Conservation (phyloP, 35 echinoderm and acorn worm genomes). For the Acanthaster planci region DNA sequence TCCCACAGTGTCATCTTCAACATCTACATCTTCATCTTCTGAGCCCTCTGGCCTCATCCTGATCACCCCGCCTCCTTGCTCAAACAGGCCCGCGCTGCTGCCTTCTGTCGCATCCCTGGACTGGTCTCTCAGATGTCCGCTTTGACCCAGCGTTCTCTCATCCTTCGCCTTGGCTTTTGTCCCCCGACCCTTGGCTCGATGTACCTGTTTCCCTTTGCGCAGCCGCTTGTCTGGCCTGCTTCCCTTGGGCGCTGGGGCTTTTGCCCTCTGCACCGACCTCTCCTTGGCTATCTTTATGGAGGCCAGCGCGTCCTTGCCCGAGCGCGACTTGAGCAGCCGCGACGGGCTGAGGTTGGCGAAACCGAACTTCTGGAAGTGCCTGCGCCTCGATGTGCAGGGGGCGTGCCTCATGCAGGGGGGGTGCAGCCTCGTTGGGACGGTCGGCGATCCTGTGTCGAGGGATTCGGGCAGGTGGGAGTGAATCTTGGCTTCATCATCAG, state of each 20-base stretch:
- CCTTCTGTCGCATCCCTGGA: not conserved
- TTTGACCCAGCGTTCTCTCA: not conserved
- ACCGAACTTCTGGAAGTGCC: slow-evolving; percentile 6
- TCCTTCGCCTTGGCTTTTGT: not conserved
- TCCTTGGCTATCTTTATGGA: not conserved
- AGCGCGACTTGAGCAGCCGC: not conserved
- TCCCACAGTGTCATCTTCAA: not conserved
- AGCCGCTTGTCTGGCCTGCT: not conserved
- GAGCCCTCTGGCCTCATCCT: not conserved
- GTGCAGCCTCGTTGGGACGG: not conserved
- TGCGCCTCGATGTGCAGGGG: not conserved
- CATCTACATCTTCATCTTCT: slow-evolving; percentile 4
- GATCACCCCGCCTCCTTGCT: not conserved
- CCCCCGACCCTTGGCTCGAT: not conserved
- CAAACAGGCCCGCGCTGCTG: not conserved
- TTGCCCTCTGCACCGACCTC: too few relatives aligned
- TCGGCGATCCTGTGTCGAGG: slow-evolving; percentile 28
- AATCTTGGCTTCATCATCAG: too few relatives aligned
- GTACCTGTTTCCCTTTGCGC: not conserved
- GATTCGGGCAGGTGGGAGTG: slow-evolving; percentile 19
- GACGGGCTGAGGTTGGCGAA: slow-evolving; percentile 6
- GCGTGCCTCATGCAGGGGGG: not conserved
- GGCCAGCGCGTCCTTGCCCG: not conserved
- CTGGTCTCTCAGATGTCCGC: not conserved
- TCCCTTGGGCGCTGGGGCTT: not conserved